Conservation (phyloP, 2,113 vertebrate species). For the Campylomormyrus tamandua region DNA sequence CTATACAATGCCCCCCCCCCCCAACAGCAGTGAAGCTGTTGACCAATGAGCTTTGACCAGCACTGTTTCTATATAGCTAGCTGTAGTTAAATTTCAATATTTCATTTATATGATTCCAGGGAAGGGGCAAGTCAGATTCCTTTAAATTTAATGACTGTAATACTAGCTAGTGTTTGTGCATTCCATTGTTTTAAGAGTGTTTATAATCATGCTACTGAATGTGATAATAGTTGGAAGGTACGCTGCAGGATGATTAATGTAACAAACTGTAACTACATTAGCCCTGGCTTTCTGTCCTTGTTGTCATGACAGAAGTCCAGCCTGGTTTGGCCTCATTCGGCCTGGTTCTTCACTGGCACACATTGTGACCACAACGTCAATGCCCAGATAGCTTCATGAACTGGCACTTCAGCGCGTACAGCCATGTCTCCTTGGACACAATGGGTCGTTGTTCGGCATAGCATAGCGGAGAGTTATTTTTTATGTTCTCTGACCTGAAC, state of each 20-base stretch:
- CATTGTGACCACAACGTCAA: background rate
- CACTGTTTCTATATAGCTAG: background rate
- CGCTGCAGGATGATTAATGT: background rate
- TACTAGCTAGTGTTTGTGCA: background rate
- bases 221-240: background rate
- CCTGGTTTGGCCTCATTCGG: background rate
- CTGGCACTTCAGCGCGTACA: background rate
- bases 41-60: background rate
- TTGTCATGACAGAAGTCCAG: background rate
- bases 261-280: background rate
- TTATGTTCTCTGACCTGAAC: background rate
- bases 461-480: background rate
- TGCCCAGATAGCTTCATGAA: background rate
- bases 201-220: background rate
- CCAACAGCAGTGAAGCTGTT: background rate
- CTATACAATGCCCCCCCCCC: background rate
- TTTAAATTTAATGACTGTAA: background rate
- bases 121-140: background rate
- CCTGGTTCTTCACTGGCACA: background rate
- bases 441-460: background rate
- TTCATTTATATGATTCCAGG: background rate
- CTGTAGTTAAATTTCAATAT: background rate
- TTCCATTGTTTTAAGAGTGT: background rate
- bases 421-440: background rate
- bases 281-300: background rate